Evolutionary conservation across 2,797 vertebrate species (phyloP).

Genomic region (Sylvilagus floridanus): DNA sequence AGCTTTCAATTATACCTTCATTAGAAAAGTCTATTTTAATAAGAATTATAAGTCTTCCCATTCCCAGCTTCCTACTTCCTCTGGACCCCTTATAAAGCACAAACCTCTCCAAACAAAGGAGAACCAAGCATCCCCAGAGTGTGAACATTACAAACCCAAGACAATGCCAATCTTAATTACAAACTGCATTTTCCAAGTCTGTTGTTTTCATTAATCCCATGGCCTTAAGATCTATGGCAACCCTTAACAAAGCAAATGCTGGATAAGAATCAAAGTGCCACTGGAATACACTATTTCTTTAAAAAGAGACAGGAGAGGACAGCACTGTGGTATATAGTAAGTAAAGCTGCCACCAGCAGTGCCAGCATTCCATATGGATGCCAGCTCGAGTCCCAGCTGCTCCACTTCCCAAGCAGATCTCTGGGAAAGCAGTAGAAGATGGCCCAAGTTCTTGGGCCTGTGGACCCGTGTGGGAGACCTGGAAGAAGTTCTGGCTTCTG

Average conservation of each 20-base stretch:
- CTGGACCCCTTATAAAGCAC: not conserved
- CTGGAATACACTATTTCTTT: not conserved
- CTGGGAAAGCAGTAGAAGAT: too few relatives aligned
- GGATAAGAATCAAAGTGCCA: not conserved
- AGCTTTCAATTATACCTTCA: slow-evolving; percentile 13
- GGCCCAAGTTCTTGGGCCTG: too few relatives aligned
- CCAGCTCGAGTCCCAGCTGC: too few relatives aligned
- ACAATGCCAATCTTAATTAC: slow-evolving; percentile 19
- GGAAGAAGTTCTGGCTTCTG: too few relatives aligned
- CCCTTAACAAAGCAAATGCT: not conserved
- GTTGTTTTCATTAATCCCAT: not conserved
- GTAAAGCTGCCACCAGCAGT: too few relatives aligned
- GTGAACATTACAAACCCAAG: not conserved
- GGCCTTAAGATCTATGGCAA: not conserved
- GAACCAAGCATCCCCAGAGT: not conserved
- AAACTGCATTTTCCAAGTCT: slow-evolving; percentile 23
- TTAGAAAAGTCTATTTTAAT: slow-evolving; percentile 48
- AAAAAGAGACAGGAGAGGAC: not conserved
- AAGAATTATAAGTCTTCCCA: slow-evolving; percentile 25
- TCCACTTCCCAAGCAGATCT: too few relatives aligned
- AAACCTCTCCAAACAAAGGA: slow-evolving; percentile 15
- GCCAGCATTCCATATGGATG: too few relatives aligned
- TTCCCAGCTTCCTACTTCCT: not conserved
- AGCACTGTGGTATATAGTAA: too few relatives aligned
- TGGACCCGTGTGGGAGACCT: too few relatives aligned